A percentile compares a stretch with the other conserved stretches of the same genome.
phyloP scores from a whole-genome alignment of 2,888 invertebrate species.

The Hirtodrosophila cameraria region DNA sequence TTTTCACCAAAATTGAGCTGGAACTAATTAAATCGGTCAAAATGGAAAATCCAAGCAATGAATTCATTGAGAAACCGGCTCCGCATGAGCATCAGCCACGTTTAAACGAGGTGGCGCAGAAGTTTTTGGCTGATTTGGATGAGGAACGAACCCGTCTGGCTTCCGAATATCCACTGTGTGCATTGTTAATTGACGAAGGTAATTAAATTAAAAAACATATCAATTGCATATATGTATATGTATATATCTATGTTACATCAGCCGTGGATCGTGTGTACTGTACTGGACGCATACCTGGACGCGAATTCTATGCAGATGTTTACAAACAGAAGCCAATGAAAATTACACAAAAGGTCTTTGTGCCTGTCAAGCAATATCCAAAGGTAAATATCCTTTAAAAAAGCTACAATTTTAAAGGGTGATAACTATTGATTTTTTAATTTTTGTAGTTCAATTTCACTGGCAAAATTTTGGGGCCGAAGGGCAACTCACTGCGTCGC shows the following conservation, averaged over 20 bases:
- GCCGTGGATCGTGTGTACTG: constrained; percentile 90
- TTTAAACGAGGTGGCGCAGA: constrained; percentile 80
- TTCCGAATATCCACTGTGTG: constrained; percentile 78
- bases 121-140: constrained; percentile 78
- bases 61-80: constrained; percentile 57
- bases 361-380: constrained; percentile 84
- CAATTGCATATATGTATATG: not conserved
- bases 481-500: constrained; percentile 84
- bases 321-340: constrained; percentile 86
- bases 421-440: no score
- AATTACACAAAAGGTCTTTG: constrained; percentile 82
- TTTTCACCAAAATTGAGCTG: constrained; percentile 44
- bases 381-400: constrained; percentile 58
- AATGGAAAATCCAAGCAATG: constrained; percentile 56
- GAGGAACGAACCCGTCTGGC: constrained; percentile 76
- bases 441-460: constrained; percentile 94
- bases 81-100: constrained; percentile 74
- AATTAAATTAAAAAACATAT: constrained; percentile 2
- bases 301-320: constrained; percentile 90
- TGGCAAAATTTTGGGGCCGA: constrained; percentile 96
- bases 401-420: fast-evolving
- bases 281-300: constrained; percentile 88
- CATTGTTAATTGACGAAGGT: constrained; percentile 81
- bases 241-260: constrained; percentile 77
- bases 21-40: not conserved